These are phyloP conservation scores for Pristionchus maxplancki DNA, from an alignment of 2,888 invertebrate species.

Conservation along the genomic window DNA sequence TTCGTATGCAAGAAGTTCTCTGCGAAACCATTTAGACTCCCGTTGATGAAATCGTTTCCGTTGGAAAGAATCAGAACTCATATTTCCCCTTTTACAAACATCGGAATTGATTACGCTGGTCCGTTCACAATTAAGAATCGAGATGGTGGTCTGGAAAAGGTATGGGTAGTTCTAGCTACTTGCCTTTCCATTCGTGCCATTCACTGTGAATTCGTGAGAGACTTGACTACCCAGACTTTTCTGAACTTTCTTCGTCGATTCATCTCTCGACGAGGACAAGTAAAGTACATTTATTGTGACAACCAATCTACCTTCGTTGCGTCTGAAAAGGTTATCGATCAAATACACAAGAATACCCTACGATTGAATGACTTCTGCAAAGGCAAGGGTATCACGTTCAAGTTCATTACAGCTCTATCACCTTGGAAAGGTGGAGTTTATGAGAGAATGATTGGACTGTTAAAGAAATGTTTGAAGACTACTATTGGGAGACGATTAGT, in stretches of 20 bases:
- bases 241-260: not conserved
- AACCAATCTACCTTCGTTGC: not conserved
- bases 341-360: not conserved
- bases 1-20: not conserved
- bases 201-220: not conserved
- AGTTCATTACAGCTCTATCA: slow-evolving; percentile 53
- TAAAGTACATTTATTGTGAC: not conserved
- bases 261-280: not conserved
- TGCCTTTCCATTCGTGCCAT: not conserved
- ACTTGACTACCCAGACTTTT: not conserved
- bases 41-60: not conserved
- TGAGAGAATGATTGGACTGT: slow-evolving; percentile 51
- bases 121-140: not conserved
- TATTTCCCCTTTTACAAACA: not conserved
- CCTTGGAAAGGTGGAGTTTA: slow-evolving; percentile 55
- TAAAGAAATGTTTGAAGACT: slow-evolving; percentile 50
- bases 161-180: not conserved
- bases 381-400: slow-evolving; percentile 49
- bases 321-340: not conserved
- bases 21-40: not conserved
- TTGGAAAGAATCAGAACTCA: not conserved
- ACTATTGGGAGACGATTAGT: slow-evolving; percentile 52
- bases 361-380: not conserved
- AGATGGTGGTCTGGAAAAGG: not conserved
- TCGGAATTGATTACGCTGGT: not conserved